Base-by-base conservation (phyloP, 2,113 vertebrate species). In the Corythoichthys haematopterus region DNA sequence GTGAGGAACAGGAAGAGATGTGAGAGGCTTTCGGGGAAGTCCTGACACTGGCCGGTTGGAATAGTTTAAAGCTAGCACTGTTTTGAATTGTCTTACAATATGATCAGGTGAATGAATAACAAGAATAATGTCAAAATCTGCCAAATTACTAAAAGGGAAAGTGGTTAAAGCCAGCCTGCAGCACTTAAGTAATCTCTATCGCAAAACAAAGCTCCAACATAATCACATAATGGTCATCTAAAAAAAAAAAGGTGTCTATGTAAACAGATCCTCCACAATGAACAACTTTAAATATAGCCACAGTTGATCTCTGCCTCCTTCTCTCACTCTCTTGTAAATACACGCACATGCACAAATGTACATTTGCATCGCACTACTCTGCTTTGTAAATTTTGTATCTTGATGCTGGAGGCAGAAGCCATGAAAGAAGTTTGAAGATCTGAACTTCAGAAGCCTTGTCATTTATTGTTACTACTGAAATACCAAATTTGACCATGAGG, bases 201-300 rank as follows among this genome's bases (percentile, higher is more conserved):
- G 37, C 8, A 14, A 38, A 58, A 66, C 45, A 71, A 76, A 70
- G 56, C 2, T 11, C 15, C 78, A 61, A 66, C 53, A 69, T 64
- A 84, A 84, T 71, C 66, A 57, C 71, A 66, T 40, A 61, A 64
- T 43, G 52, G 15, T 59, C 50, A 59, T 61, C 50, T 69, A 12
- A 63, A 72, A 76, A 77, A 72, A 28, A 61, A 48, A 65, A 45
- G 67, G 73, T 69, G 46, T 51, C 57, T 55, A 64, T 74, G 64
- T 76, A 79, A 81, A 79, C 82, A 79, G 76, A 80, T 68, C 37
- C 56, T 36, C 36, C 38, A 28, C 14, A 53, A 69, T 79, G 36
- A 77, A 77, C 70, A 65, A 16, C 53, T 72, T 76, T 86, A 85
- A 82, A 82, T 82, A 81, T 85, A 87, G 64, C 61, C 55, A 15